Base-by-base conservation (phyloP, 2,797 vertebrate species). In the Rousettus madagascariensis region DNA sequence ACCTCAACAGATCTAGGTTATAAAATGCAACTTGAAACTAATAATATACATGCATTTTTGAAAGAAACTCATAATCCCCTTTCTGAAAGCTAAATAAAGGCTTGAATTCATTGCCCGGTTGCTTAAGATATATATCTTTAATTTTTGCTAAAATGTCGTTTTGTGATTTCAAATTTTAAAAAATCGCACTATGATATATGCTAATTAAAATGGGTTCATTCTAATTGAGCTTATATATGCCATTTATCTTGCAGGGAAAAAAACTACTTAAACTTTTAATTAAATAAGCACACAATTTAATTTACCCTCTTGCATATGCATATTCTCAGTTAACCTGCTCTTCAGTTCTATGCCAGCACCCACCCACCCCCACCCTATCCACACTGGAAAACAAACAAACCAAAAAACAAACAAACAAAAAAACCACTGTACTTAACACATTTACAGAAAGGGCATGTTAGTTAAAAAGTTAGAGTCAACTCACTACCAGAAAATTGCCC, bases 201-300 rank as follows among this genome's bases (percentile, higher is more conserved):
- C 38, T 95, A 94, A 96, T 96, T 94, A 97, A 96, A 95, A 95
- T 33, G 65, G 26, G 46, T 87, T 95, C 65, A 95, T 90, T 95
- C 66, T 94, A 96, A 95, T 41, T 91, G 86, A 92, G 83, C 30
- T 95, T 92, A 95, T 84, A 92, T 61, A 86, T 96, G 84, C 63
- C 92, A 92, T 90, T 94, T 96, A 92, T 79, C 77, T 88, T 95
- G 68, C 28, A 94, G 65, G 61, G 97, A 97, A 97, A 97, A 77
- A 95, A 95, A 92, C 63, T 55, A 83, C 90, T 91, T 94, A 97
- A 96, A 97, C 95, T 96, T 97, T 95, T 97, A 96, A 97, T 96
- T 97, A 97, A 95, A 94, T 94, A 97, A 96, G 86, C 77, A 91
- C 63, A 95, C 90, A 97, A 92, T 94, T 96, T 95, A 96, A 97